These are phyloP conservation scores for Macrophya alboannulata DNA, from an alignment of 2,888 invertebrate genomes.

Conservation along the genomic window DNA sequence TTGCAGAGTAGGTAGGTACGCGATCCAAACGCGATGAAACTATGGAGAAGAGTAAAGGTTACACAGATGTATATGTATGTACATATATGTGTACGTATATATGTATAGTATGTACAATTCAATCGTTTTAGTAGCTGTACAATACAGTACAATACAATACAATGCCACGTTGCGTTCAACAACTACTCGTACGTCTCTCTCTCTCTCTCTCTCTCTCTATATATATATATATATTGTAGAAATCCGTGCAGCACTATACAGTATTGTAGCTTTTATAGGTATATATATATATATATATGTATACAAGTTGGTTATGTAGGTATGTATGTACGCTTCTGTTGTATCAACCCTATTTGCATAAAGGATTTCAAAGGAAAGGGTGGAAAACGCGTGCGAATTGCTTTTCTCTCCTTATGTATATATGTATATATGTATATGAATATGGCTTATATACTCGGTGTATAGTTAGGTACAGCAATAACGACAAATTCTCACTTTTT, in stretches of 20 bases:
- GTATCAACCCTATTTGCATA: constrained; percentile 16
- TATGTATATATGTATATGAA: background rate
- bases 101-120: background rate
- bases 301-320: background rate
- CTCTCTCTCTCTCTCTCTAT: no score
- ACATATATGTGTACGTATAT: background rate
- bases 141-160: background rate
- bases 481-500: no score
- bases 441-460: no score
- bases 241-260: background rate
- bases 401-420: background rate
- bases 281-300: no score
- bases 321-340: background rate
- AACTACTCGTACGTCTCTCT: background rate
- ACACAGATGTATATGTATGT: background rate
- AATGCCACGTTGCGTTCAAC: background rate
- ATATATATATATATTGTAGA: background rate
- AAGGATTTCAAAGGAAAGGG: constrained; percentile 14
- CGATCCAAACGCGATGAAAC: background rate
- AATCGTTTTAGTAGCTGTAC: background rate
- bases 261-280: no score
- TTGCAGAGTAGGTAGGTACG: background rate
- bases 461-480: no score
- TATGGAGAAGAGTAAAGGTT: background rate
- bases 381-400: background rate